Evolutionary conservation across 1,140 invertebrate genomes (phyloP).

Genomic region (Cydia fagiglandana): DNA sequence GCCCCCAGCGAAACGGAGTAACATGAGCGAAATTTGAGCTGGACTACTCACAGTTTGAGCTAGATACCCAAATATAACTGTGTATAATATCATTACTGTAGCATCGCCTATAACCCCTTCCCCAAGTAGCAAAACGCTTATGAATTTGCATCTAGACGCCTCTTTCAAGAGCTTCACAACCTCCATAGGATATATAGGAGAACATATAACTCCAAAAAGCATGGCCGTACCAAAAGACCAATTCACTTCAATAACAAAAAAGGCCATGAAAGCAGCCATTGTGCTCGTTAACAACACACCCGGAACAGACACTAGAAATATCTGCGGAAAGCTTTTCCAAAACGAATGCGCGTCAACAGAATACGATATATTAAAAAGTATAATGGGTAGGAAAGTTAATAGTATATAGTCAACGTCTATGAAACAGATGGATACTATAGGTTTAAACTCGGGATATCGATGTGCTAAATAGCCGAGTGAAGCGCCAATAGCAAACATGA

Average conservation of each 20-base stretch:
- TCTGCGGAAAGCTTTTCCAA: constrained; percentile 64
- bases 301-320: constrained; percentile 61
- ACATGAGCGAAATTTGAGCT: constrained; percentile 58
- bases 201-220: constrained; percentile 65
- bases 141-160: constrained; percentile 63
- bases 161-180: constrained; percentile 64
- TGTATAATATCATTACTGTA: constrained; percentile 69
- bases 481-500: constrained; percentile 67
- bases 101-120: constrained; percentile 69
- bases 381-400: constrained; percentile 54
- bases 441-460: constrained; percentile 54
- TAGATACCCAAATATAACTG: constrained; percentile 61
- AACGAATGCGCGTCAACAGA: constrained; percentile 65
- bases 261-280: constrained; percentile 64
- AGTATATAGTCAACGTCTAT: constrained; percentile 59
- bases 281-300: constrained; percentile 59
- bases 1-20: constrained; percentile 62
- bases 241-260: constrained; percentile 59
- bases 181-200: constrained; percentile 67
- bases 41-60: constrained; percentile 56
- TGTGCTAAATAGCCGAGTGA: constrained; percentile 59
- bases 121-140: constrained; percentile 64
- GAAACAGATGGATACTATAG: constrained; percentile 60
- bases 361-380: constrained; percentile 66
- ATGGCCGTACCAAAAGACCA: constrained; percentile 64